Evolutionary conservation across 2,888 invertebrate genomes (phyloP), one percentile per base, ranked within the genome.

Genomic region (Drosophila antonietae): DNA sequence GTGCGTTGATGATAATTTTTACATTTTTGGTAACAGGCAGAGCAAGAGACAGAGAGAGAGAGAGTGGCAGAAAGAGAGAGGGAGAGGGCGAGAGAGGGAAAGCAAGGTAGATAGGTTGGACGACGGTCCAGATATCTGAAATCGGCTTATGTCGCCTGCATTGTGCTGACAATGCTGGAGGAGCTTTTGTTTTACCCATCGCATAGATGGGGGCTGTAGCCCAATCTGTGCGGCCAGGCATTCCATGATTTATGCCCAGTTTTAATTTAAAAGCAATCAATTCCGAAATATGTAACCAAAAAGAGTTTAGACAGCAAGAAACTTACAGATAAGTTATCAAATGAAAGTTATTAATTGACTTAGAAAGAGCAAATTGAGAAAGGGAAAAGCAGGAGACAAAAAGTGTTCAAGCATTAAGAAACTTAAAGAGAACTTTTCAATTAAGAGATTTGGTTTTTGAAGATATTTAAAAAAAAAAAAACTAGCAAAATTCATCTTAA

Each of bases 121-220:
- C 10, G 52, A 59, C 63, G 61, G 71, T 44, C 53, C 62, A 77
- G 85, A 89, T 84, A 84, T 89, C 76, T 83, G 80, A 92, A 92
- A 92, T 91, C 92, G 92, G 92, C 92, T 92, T 92, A 92, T 91
- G 92, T 91, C 91, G 87, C 86, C 89, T 71, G 75, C 89, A 84
- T 90, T 87, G 75, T 87, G 90, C 90, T 87, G 86, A 84, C 89
- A 89, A 62, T 80, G 85, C 89, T 88, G 80, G 65, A 80, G 85
- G 83, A 79, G 81, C 83, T 78, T 85, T 88, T 83, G 85, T 89
- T 85, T 86, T 83, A 69, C 61, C 60, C 52, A 47, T 18, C 41
- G 46, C 43, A 43, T 12, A 49, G 47, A 12, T 0, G 8, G 33
- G 39, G 35, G 52, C 46, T 28, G 7, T 15, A 23, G 58, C 47